Evolutionary conservation across 1,140 invertebrate genomes (phyloP).

Genomic region (Sesamia nonagrioides): DNA sequence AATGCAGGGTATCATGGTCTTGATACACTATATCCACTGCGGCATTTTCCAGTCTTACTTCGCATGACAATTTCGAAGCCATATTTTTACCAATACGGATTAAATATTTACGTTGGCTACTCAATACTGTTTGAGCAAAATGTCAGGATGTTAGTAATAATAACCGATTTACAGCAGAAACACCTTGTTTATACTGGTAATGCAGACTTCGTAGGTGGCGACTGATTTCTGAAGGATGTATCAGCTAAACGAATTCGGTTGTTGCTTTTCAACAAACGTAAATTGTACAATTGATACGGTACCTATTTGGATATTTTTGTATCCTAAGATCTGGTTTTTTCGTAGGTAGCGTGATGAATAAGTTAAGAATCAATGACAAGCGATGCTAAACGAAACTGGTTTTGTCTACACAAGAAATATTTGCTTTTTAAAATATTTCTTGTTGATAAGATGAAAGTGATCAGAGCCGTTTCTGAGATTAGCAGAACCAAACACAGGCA

Average conservation of each 20-base stretch:
- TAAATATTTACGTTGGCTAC: slow-evolving; percentile 47
- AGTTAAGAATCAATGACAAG: too few relatives aligned
- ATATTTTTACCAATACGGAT: slow-evolving; percentile 37
- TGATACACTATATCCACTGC: neutral
- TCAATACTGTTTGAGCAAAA: slow-evolving; percentile 36
- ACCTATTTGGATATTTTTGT: slow-evolving; percentile 3
- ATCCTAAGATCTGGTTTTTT: neutral
- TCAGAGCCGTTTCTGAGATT: too few relatives aligned
- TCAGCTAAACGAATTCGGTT: slow-evolving; percentile 13
- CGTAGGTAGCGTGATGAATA: neutral
- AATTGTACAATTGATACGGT: neutral
- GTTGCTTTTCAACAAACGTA: neutral
- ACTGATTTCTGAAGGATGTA: slow-evolving; percentile 53
- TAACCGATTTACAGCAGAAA: slow-evolving; percentile 57
- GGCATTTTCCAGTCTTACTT: neutral
- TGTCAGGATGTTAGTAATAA: slow-evolving; percentile 64
- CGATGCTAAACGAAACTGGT: too few relatives aligned
- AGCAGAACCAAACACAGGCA: too few relatives aligned
- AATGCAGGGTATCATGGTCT: too few relatives aligned
- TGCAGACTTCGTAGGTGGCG: slow-evolving; percentile 28
- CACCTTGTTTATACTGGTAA: slow-evolving; percentile 53
- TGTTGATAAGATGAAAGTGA: too few relatives aligned
- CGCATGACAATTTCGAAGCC: neutral
- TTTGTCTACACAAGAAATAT: too few relatives aligned
- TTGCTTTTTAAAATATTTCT: too few relatives aligned